Evolutionary conservation across 1,140 invertebrate genomes (phyloP), one percentile per base, ranked within the genome.

Genomic region (Triops longicaudatus): DNA sequence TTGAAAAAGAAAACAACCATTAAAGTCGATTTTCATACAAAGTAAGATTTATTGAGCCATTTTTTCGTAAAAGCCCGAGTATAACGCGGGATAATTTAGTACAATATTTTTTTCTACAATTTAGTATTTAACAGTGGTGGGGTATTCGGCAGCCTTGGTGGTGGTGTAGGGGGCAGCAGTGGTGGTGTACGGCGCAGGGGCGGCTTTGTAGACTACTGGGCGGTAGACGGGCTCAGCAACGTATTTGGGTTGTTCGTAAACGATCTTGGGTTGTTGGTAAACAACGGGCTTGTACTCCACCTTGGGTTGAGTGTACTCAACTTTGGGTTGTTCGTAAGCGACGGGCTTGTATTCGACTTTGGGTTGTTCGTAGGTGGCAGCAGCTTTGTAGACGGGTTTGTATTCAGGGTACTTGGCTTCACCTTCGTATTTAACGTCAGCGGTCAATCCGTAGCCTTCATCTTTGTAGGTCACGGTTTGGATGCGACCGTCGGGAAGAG

Each of bases 381-480:
- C 17, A 14, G 50, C 17, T 63, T 63, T 63, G 50, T 63, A 63
- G 50, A 22, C n/a, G n/a, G 50, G 50, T 63, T 75, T 75, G 37
- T 75, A 75, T 37, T 80, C 73, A 22, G 73, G 73, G 73, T 74
- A 74, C 27, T 74, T 22, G 26, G 73, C 73, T n/a, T 22, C 27
- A 74, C 73, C 73, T 26, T 79, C 78, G 71, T 80, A 80, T 26
- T 81, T 76, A 5, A 81, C 80, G 43, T 81, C 80, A 22, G 80
- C 78, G 41, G 76, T 76, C 44, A 79, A 81, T 22, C 80, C 80
- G n/a, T 79, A 77, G 27, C 80, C 79, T 41, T 80, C 80, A 31
- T 79, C 73, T 4, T 31, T 91, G 83, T 93, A 93, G 5, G 89
- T 90, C 12, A 93, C 91, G 77, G 88, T 89, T 84, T 93, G 91